These are phyloP conservation scores for Agelas oroides DNA, from an alignment of 37 sponge, comb jelly and placozoan genomes.

Conservation along the genomic window DNA sequence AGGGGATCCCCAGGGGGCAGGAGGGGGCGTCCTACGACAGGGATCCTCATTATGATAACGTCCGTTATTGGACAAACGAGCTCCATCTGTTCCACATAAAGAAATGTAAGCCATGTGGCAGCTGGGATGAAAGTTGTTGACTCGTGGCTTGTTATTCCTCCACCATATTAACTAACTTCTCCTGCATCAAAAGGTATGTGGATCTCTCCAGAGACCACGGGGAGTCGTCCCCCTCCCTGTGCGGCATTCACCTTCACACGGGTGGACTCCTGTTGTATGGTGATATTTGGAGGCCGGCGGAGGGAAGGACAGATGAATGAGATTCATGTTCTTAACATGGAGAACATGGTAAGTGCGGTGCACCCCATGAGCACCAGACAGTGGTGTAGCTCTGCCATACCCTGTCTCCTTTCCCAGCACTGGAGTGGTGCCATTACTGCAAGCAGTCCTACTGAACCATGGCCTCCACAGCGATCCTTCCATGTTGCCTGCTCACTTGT, in stretches of 20 bases:
- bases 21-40: constrained; percentile 21
- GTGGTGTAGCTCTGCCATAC: neutral
- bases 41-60: neutral
- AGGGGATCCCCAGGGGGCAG: constrained; percentile 6
- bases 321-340: constrained; percentile 67
- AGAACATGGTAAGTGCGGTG: constrained; percentile 31
- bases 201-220: constrained; percentile 56
- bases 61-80: constrained; percentile 75
- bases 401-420: constrained; percentile 3
- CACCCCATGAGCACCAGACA: too few species aligned
- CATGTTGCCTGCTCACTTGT: constrained; percentile 48
- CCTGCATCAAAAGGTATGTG: constrained; percentile 39
- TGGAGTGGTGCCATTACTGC: constrained; percentile 56
- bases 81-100: constrained; percentile 52
- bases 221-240: constrained; percentile 72
- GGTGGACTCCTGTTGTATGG: constrained; percentile 42
- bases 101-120: neutral
- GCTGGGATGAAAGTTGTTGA: too few species aligned
- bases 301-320: constrained; percentile 46
- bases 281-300: constrained; percentile 80
- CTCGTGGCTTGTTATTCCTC: too few species aligned
- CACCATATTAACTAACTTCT: too few species aligned
- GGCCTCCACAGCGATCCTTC: constrained; percentile 64
- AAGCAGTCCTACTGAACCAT: constrained; percentile 10
- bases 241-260: constrained; percentile 74